These are phyloP conservation scores for Menura novaehollandiae DNA, from an alignment of 2,113 vertebrate genomes.

Conservation along the genomic window DNA sequence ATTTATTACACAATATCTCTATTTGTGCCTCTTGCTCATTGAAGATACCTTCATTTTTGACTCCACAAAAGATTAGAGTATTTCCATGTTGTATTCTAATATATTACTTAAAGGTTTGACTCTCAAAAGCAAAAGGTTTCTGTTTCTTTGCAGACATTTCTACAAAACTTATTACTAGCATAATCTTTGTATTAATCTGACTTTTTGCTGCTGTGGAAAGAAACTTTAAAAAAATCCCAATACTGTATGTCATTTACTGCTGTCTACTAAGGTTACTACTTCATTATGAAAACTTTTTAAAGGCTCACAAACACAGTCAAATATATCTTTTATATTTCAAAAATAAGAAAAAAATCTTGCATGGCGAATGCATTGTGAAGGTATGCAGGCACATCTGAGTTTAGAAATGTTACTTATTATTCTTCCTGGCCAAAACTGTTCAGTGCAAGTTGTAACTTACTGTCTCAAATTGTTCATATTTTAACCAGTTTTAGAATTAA, in stretches of 20 bases:
- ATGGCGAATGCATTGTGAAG: neutral
- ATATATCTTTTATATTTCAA: constrained; percentile 28
- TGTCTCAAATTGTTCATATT: neutral
- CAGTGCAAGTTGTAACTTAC: neutral
- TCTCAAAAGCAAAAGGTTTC: constrained; percentile 23
- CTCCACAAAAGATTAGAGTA: neutral
- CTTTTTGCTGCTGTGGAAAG: constrained; percentile 7
- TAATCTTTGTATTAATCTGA: constrained; percentile 16
- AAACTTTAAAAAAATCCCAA: constrained; percentile 24
- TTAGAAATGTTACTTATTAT: constrained; percentile 3
- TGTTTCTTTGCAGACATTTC: constrained; percentile 43
- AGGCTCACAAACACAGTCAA: constrained; percentile 4
- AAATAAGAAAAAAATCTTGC: neutral
- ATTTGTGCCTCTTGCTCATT: neutral
- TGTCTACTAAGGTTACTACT: constrained; percentile 15
- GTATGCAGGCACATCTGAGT: neutral
- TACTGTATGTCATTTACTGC: neutral
- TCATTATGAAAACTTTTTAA: constrained; percentile 31
- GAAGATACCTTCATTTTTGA: neutral
- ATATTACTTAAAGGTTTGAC: neutral
- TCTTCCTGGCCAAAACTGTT: neutral
- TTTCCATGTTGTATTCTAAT: neutral
- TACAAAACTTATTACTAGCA: constrained; percentile 46
- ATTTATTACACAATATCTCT: neutral
- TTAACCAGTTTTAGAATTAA: constrained; percentile 11